These are phyloP conservation scores for Pseudomyrmex cubaensis DNA, from an alignment of 1,140 invertebrate genomes.

Conservation along the genomic window DNA sequence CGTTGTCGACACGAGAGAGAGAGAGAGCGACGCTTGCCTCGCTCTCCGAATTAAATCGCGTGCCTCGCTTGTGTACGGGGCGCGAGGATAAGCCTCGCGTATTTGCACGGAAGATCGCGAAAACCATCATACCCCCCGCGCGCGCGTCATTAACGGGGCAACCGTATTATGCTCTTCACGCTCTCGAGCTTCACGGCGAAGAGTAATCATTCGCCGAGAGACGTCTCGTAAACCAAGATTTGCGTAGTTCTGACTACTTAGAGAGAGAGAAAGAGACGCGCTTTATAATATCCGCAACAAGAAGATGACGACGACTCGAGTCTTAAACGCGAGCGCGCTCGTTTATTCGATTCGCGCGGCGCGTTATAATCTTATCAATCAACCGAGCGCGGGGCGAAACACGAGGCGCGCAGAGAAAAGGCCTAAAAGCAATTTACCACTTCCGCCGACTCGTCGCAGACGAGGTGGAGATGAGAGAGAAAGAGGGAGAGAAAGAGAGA, in stretches of 20 bases:
- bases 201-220: neutral
- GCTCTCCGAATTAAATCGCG: too few relatives aligned
- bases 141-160: neutral
- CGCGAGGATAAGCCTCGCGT: neutral
- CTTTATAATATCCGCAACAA: slow-evolving; percentile 31
- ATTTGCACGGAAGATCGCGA: neutral
- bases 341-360: slow-evolving; percentile 57
- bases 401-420: slow-evolving; percentile 18
- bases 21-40: too few relatives aligned
- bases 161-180: neutral
- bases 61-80: too few relatives aligned
- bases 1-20: neutral
- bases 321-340: slow-evolving; percentile 15
- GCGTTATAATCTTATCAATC: slow-evolving; percentile 59
- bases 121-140: neutral
- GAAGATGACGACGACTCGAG: neutral
- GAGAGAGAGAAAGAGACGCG: neutral
- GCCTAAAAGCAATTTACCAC: slow-evolving; percentile 56
- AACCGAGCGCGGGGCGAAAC: slow-evolving; percentile 7
- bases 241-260: neutral
- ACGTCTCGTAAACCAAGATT: neutral
- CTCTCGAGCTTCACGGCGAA: too few relatives aligned
- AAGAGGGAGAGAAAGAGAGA: too few relatives aligned
- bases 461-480: neutral
- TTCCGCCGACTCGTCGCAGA: slow-evolving; percentile 29